Conservation (phyloP, 2,797 vertebrate genomes). For the Tragelaphus eurycerus region DNA sequence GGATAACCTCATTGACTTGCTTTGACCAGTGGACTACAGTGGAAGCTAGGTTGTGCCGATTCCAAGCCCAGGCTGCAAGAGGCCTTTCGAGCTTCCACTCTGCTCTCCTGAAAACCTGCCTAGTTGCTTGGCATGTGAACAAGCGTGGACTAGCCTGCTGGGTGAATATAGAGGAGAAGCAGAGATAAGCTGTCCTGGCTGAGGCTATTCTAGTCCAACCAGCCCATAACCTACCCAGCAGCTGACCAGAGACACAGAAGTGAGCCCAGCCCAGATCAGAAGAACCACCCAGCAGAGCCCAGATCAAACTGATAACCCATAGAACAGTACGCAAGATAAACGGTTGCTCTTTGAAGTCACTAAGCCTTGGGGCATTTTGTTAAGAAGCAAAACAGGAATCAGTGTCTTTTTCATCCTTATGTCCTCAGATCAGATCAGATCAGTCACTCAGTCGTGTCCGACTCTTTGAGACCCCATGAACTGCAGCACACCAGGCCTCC, state of each 20-base stretch:
- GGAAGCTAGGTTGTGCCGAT: background rate
- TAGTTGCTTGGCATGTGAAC: background rate
- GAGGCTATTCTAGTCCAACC: background rate
- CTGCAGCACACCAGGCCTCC: too few relatives aligned
- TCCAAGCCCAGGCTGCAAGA: background rate
- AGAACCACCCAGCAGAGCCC: slow-evolving; percentile 19
- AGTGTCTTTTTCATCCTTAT: background rate
- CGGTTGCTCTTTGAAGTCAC: background rate
- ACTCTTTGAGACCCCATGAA: too few relatives aligned
- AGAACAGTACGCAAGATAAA: background rate
- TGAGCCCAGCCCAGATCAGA: slow-evolving; percentile 30
- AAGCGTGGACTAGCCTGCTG: background rate
- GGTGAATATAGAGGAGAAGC: background rate
- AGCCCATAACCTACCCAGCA: background rate
- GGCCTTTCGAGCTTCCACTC: background rate
- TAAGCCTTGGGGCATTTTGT: background rate
- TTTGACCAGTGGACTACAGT: background rate
- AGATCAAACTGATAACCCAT: background rate
- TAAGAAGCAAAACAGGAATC: slow-evolving; percentile 9
- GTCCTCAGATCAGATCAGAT: background rate
- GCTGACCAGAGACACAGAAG: background rate
- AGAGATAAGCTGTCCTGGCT: background rate
- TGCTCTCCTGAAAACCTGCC: background rate
- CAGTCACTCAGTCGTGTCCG: too few relatives aligned
- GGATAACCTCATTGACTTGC: background rate